Conservation (phyloP, 1,140 invertebrate species). For the Epicauta chinensis region DNA sequence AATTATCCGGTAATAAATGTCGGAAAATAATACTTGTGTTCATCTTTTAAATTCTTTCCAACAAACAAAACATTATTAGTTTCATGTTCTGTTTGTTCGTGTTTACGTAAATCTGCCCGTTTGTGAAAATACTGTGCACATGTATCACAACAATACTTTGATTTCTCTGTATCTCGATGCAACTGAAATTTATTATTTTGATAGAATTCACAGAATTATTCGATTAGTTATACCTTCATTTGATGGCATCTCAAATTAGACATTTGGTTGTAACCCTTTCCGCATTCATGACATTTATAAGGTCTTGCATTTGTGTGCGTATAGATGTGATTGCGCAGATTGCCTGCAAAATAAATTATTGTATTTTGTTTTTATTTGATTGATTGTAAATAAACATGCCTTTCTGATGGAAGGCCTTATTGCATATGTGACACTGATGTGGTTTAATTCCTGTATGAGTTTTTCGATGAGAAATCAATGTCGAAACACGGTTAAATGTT, state of each 20-base stretch:
- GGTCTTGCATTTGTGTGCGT: conserved; percentile 75
- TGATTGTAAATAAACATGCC: conserved; percentile 42
- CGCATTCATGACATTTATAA: conserved; percentile 71
- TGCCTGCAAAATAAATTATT: too few relatives aligned
- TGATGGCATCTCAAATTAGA: conserved; percentile 74
- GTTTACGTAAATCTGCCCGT: conserved; percentile 49
- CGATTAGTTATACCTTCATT: conserved; percentile 50
- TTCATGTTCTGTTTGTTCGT: conserved; percentile 54
- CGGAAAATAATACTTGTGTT: conserved; percentile 11
- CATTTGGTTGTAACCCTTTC: conserved; percentile 76
- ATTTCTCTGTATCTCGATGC: conserved; percentile 51
- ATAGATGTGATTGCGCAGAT: conserved; percentile 64
- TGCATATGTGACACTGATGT: conserved; percentile 64
- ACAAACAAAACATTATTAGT: conserved; percentile 5
- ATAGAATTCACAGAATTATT: background rate
- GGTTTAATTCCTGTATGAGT: conserved; percentile 67
- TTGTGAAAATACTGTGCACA: conserved; percentile 52
- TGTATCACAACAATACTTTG: conserved; percentile 49
- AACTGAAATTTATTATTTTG: conserved; percentile 25
- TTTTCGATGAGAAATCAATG: conserved; percentile 68
- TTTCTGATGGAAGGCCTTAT: conserved; percentile 73
- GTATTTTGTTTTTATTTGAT: too few relatives aligned
- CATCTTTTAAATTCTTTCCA: background rate
- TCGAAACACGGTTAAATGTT: conserved; percentile 69
- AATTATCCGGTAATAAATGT: background rate